Evolutionary conservation across 2,888 invertebrate genomes (phyloP).

Genomic region (Ferrisia virgata): DNA sequence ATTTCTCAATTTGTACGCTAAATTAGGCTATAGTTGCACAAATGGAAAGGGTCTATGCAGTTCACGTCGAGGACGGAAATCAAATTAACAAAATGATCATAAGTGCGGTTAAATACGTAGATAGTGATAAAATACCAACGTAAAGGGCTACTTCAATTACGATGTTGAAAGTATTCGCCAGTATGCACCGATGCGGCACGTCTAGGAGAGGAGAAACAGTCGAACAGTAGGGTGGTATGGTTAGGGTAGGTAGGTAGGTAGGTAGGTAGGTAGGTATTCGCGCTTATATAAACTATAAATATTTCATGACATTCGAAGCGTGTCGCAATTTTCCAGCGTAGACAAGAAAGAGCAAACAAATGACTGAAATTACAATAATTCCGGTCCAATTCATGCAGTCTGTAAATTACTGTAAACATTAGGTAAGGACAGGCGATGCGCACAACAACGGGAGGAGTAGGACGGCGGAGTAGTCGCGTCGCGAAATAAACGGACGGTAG

Average conservation of each 20-base stretch:
- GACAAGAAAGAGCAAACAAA: slow-evolving; percentile 29
- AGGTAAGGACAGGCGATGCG: background rate
- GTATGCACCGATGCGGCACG: background rate
- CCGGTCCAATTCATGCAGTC: slow-evolving; percentile 20
- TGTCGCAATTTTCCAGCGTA: slow-evolving; percentile 21
- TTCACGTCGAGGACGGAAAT: background rate
- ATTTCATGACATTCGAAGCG: slow-evolving; percentile 8
- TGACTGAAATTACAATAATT: slow-evolving; percentile 33
- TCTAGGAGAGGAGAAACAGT: background rate
- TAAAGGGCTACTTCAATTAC: background rate
- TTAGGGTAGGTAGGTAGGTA: no score
- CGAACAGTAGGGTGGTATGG: background rate
- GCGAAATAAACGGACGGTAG: background rate
- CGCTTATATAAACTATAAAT: slow-evolving; percentile 22
- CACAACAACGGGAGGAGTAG: background rate
- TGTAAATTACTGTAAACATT: slow-evolving; percentile 25
- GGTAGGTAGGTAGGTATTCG: background rate
- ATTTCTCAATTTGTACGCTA: no score
- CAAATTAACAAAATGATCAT: background rate
- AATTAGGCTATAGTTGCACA: no score
- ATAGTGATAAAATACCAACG: background rate
- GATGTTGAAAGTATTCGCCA: background rate
- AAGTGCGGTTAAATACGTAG: background rate
- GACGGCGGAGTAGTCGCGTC: background rate
- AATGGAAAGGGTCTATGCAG: no score